Percentiles rank a stretch among this genome's conserved stretches.
Conservation (phyloP, 2,113 vertebrate species). For the Heterocephalus glaber region DNA sequence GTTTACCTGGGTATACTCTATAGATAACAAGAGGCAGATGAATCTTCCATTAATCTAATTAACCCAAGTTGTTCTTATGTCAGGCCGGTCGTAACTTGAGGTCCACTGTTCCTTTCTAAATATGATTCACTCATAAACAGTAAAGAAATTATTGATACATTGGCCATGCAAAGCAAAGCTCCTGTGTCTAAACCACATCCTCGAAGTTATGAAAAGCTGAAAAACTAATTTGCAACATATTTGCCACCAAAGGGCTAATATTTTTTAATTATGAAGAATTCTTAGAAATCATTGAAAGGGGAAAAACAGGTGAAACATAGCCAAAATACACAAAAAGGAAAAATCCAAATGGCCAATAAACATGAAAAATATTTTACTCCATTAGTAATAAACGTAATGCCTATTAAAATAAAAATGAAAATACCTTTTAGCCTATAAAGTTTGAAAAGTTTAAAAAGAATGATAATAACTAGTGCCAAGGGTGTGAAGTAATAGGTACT, state of each 20-base stretch:
- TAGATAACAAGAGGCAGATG: too few species aligned
- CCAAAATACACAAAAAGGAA: constrained; percentile 8
- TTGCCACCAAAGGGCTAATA: not conserved
- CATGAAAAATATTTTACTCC: constrained; percentile 51
- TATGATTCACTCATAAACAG: constrained; percentile 10
- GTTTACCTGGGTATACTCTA: too few species aligned
- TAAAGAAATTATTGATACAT: not conserved
- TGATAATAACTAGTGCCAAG: constrained; percentile 39
- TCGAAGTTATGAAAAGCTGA: constrained; percentile 14
- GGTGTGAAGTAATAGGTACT: constrained; percentile 35
- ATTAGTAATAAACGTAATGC: constrained; percentile 47
- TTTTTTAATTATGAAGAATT: constrained; percentile 24
- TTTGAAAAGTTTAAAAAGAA: constrained; percentile 58
- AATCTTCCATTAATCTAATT: too few species aligned
- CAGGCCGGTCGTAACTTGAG: too few species aligned
- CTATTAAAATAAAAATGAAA: constrained; percentile 64
- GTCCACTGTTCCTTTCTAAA: not conserved
- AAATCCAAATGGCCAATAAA: constrained; percentile 31
- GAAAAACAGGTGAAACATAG: constrained; percentile 20
- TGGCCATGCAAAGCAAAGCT: constrained; percentile 13
- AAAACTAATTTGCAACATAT: not conserved
- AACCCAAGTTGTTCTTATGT: too few species aligned
- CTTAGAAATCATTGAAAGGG: constrained; percentile 5
- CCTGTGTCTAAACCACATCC: not conserved
- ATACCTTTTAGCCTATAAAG: constrained; percentile 58